Conservation (phyloP, 2,888 invertebrate species). For the Archips crataeganus region DNA sequence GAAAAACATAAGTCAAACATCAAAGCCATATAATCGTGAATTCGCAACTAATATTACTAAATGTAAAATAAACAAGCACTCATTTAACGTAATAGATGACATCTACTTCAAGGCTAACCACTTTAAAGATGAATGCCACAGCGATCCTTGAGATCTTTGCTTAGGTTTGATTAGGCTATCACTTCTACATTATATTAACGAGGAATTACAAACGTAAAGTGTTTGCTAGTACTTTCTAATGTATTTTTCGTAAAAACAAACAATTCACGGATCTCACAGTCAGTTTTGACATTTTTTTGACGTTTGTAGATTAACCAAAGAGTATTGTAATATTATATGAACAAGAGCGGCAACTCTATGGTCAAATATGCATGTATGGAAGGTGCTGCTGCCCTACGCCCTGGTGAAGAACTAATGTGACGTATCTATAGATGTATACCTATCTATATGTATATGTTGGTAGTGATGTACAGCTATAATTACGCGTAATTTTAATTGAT, state of each 20-base stretch:
- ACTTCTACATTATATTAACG: constrained; percentile 53
- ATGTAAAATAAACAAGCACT: constrained; percentile 85
- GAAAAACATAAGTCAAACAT: constrained; percentile 82
- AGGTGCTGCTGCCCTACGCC: too few species aligned
- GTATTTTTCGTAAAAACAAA: constrained; percentile 80
- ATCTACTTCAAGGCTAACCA: constrained; percentile 86
- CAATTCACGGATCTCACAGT: constrained; percentile 78
- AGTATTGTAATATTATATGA: too few species aligned
- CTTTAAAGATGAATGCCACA: constrained; percentile 69
- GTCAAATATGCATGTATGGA: too few species aligned
- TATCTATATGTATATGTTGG: too few species aligned
- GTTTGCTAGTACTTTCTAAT: constrained; percentile 75
- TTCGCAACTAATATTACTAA: constrained; percentile 80
- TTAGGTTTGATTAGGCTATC: constrained; percentile 54
- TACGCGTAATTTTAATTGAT: too few species aligned
- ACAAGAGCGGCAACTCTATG: too few species aligned
- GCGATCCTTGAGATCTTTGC: constrained; percentile 58
- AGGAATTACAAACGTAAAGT: constrained; percentile 59
- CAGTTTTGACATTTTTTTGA: constrained; percentile 74
- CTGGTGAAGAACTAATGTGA: too few species aligned
- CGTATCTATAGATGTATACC: too few species aligned
- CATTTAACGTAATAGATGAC: constrained; percentile 81
- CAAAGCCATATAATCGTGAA: constrained; percentile 84
- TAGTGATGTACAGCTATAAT: too few species aligned
- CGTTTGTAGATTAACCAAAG: constrained; percentile 30